Conservation (phyloP, 2,888 invertebrate genomes). For the Tineola bisselliella region DNA sequence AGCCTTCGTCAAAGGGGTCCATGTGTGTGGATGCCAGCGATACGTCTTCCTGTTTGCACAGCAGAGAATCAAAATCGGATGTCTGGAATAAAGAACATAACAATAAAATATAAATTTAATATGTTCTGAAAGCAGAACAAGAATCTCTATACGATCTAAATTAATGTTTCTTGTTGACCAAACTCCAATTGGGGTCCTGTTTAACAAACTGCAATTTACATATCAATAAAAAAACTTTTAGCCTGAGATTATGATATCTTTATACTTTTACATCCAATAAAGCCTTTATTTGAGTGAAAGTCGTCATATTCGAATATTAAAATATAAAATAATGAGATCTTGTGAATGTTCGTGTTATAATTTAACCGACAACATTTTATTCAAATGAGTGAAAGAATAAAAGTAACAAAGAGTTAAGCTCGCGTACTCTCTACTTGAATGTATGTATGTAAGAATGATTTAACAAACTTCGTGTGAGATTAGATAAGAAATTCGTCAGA, state of each 20-base stretch:
- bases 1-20: slow-evolving; percentile 64
- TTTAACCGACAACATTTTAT: not conserved
- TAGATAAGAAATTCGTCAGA: slow-evolving; percentile 10
- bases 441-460: not conserved
- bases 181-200: not conserved
- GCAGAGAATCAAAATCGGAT: slow-evolving; percentile 81
- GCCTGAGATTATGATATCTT: not conserved
- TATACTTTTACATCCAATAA: slow-evolving; percentile 8
- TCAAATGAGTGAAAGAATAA: not conserved
- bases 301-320: not conserved
- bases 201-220: not conserved
- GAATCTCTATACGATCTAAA: not conserved
- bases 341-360: not conserved
- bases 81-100: slow-evolving; percentile 60
- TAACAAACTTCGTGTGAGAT: slow-evolving; percentile 11
- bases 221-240: slow-evolving; percentile 4
- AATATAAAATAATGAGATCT: not conserved
- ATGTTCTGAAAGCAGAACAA: not conserved
- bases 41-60: slow-evolving; percentile 79
- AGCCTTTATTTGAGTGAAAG: not conserved
- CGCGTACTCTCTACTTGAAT: not conserved
- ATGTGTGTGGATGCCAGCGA: slow-evolving; percentile 70
- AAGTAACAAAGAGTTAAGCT: not conserved
- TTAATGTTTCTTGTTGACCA: not conserved
- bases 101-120: not conserved